Evolutionary conservation across 2,888 invertebrate genomes (phyloP), one percentile per base, ranked within the genome.

Genomic region (Watsonalla cultraria): DNA sequence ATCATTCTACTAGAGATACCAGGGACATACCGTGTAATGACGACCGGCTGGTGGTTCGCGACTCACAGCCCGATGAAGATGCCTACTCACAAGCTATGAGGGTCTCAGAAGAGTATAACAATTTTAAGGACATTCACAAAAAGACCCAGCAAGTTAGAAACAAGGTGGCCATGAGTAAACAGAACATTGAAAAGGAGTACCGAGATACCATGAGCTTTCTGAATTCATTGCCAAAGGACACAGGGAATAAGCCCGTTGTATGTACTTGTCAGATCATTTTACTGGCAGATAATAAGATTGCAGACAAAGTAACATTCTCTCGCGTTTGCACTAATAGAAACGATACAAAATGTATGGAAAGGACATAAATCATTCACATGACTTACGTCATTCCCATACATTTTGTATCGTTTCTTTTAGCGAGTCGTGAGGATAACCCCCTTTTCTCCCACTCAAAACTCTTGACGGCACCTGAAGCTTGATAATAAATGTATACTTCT

Each of bases 111-210:
- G 57, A 61, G 7, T 56, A 67, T 8, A 47, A 51, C 5, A 70
- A 68, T 47, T 71, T 73, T 33, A 70, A 71, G 45, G 70, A 77
- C 15, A 68, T 73, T 24, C 67, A 72, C 13, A 82, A 73, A 45
- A 80, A 74, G 58, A 55, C 76, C n/a, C 76, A 79, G 53, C 74
- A 82, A 46, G 66, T 75, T 61, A 81, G 84, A 54, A 81, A 72
- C 57, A 88, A 77, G 71, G 71, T 90, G 50, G 90, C 90, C 8
- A 68, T 86, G 65, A 78, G 96, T 60, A 95, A 95, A 78, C 91
- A 98, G 65, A 92, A 95, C 72, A 81, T 90, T 47, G 89, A 91
- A 54, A 89, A 86, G 55, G 91, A 91, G 61, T 90, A 87, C 60
- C 80, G 75, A 54, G 88, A 90, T 53, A 90, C 90, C 45, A 78